Conservation (phyloP, 2,113 vertebrate genomes). For the Platichthys stellatus region DNA sequence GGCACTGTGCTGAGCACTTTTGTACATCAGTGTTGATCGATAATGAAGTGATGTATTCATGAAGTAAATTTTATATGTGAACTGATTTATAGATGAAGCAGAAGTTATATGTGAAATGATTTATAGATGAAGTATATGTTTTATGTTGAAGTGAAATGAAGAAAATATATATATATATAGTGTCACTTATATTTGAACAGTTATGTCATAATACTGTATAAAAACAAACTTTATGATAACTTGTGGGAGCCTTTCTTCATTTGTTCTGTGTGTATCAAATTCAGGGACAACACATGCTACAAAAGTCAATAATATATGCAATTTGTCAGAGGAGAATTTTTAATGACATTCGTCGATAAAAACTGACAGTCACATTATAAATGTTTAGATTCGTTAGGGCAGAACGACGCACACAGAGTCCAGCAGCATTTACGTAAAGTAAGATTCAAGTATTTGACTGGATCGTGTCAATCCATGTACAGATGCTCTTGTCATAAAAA, state of each 20-base stretch:
- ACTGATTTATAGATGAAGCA: slow-evolving; percentile 48
- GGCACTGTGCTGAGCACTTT: slow-evolving; percentile 73
- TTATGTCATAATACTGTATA: slow-evolving; percentile 24
- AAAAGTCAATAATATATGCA: slow-evolving; percentile 5
- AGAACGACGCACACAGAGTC: slow-evolving; percentile 62
- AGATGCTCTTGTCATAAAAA: slow-evolving; percentile 34
- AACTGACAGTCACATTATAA: slow-evolving; percentile 40
- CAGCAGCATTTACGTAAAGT: slow-evolving; percentile 66
- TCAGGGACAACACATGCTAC: background rate
- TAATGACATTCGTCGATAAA: slow-evolving; percentile 58
- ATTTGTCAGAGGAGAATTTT: slow-evolving; percentile 48
- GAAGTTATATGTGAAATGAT: slow-evolving; percentile 50
- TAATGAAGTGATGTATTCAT: slow-evolving; percentile 57
- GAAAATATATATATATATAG: slow-evolving; percentile 21
- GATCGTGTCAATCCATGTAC: slow-evolving; percentile 36
- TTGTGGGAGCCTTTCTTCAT: background rate
- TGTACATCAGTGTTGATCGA: slow-evolving; percentile 78
- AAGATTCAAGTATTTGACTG: slow-evolving; percentile 74
- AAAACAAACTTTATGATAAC: slow-evolving; percentile 27
- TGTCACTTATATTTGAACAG: slow-evolving; percentile 31
- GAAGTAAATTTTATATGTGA: slow-evolving; percentile 45
- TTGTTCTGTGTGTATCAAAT: background rate
- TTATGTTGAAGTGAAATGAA: slow-evolving; percentile 45
- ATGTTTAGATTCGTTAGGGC: slow-evolving; percentile 37
- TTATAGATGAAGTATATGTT: slow-evolving; percentile 41